These are phyloP conservation scores for Chunga burmeisteri DNA, from an alignment of 2,113 vertebrate species.

Conservation along the genomic window DNA sequence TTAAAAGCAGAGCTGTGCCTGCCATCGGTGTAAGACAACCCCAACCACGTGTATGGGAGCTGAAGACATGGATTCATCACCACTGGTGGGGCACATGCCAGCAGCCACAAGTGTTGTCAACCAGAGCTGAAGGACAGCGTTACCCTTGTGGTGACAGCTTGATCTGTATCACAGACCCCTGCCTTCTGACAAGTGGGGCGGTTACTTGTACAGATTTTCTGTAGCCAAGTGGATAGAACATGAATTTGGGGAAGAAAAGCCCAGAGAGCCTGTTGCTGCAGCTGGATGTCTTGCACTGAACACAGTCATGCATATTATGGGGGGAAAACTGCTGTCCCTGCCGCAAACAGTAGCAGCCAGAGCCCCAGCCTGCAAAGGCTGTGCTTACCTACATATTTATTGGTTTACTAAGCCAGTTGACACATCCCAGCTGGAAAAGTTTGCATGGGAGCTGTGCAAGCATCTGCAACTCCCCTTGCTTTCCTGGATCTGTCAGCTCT, in stretches of 20 bases:
- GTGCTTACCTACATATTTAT: neutral
- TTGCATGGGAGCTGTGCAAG: neutral
- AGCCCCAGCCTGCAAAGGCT: neutral
- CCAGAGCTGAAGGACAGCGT: neutral
- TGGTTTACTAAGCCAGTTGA: rapidly evolving
- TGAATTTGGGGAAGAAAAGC: neutral
- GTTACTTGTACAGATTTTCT: neutral
- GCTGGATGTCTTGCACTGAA: neutral
- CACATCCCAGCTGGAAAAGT: neutral
- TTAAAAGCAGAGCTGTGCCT: neutral
- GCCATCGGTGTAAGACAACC: too few species aligned
- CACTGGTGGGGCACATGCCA: neutral
- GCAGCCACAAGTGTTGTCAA: neutral
- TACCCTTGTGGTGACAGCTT: neutral
- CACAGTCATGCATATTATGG: rapidly evolving
- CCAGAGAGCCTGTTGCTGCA: neutral
- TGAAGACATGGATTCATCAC: neutral
- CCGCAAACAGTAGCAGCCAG: neutral
- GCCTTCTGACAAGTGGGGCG: neutral
- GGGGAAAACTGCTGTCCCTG: neutral
- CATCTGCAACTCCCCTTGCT: neutral
- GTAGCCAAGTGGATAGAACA: neutral
- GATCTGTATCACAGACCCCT: neutral
- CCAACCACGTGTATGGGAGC: rapidly evolving
- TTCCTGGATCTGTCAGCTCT: neutral